Base-by-base conservation (phyloP, 2,113 vertebrate genomes). In the Coptodon rendalli region DNA sequence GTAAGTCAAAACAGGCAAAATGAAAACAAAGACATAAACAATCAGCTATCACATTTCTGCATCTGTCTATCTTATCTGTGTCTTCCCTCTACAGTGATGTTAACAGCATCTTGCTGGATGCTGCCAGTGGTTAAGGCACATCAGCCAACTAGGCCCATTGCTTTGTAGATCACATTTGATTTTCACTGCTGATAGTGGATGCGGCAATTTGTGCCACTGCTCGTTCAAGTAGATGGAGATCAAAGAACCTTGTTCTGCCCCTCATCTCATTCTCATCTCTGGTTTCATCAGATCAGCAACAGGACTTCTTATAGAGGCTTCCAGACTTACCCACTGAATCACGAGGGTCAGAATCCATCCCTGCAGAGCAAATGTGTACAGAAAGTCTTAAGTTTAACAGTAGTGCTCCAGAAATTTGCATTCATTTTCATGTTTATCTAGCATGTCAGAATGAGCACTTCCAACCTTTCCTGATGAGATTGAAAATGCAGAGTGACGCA, bases 141-240 rank as follows among this genome's bases (percentile, higher is more conserved):
- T 87, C 86, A 90, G 53, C 82, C 78, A 40, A 88, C 88, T 31
- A 82, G 87, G 78, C 84, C 66, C 45, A 4, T 68, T 22, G 89
- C 92, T 93, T 94, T 95, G 93, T 93, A 94, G 92, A 93, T 94
- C 93, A 94, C 89, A 94, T 95, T 94, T 94, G 94, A 95, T 96
- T 96, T 89, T 94, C 87, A 48, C 79, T 76, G 82, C 90, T 90
- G 94, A 95, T 94, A 94, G 90, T 85, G 80, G 91, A 93, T 89
- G 90, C 66, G 3, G 88, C 94, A 93, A 92, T 95, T 94, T 94
- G 93, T 91, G 94, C 88, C 94, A 85, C 86, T 8, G 86, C 90
- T 94, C 91, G 92, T 93, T 95, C 91, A 89, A 95, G 90, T 82
- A 87, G 92, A 90, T 84, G 91, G 86, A 95, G 93, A 95, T 95